Conservation (phyloP, 2,797 vertebrate species). For the Anas capensis region DNA sequence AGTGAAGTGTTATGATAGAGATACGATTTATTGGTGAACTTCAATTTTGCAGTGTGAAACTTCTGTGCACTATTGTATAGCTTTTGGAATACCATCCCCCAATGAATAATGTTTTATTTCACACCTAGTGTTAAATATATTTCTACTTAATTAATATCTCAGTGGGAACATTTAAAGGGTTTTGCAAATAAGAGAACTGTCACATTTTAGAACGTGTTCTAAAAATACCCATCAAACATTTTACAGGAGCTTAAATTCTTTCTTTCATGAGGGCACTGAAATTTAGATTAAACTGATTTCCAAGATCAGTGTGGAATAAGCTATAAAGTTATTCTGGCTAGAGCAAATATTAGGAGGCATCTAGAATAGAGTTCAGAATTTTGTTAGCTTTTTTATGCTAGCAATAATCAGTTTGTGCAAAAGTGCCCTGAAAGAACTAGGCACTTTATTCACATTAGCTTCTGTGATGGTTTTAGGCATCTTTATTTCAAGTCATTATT, state of each 20-base stretch:
- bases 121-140: background rate
- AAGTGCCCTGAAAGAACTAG: conserved; percentile 21
- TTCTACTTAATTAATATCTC: background rate
- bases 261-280: conserved; percentile 1
- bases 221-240: background rate
- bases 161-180: background rate
- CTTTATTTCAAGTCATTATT: conserved; percentile 21
- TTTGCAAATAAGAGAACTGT: background rate
- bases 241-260: conserved; percentile 2
- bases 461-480: background rate
- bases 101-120: background rate
- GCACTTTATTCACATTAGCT: conserved; percentile 5
- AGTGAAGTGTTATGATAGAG: background rate
- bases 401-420: conserved; percentile 31
- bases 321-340: conserved; percentile 24
- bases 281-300: conserved; percentile 42
- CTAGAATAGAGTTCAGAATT: background rate
- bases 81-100: background rate
- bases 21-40: background rate
- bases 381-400: conserved; percentile 29
- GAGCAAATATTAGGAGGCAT: background rate
- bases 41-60: background rate
- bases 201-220: background rate
- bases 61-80: background rate
- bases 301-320: conserved; percentile 26